phyloP scores from a whole-genome alignment of 30 jellyfish, hydroid and myxozoan species.

The Hydra vulgaris region DNA sequence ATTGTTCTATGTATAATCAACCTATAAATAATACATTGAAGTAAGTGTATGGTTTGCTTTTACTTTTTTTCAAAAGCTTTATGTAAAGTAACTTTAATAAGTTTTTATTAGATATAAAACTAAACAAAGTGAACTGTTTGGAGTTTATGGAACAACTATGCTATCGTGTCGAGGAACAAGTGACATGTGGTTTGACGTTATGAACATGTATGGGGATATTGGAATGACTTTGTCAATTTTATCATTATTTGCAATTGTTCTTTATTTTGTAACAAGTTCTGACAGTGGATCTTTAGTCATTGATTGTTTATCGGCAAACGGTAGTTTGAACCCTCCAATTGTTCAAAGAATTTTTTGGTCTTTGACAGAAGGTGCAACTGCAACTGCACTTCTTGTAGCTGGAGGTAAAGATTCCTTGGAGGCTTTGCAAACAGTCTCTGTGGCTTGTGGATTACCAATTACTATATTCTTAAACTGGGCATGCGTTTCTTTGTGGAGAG shows the following conservation, averaged over 20 bases:
- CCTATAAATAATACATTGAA: neutral
- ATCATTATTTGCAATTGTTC: conserved; percentile 60
- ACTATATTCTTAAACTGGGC: conserved; percentile 60
- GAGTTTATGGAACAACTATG: conserved; percentile 16
- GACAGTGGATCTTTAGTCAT: conserved; percentile 86
- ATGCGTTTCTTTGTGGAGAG: conserved; percentile 88
- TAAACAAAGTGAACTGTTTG: conserved; percentile 4
- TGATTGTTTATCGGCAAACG: conserved; percentile 82
- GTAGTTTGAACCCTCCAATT: conserved; percentile 73
- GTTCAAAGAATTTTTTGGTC: conserved; percentile 90
- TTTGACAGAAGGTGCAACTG: conserved; percentile 82
- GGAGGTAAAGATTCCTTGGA: conserved; percentile 60
- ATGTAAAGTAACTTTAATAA: too few species aligned
- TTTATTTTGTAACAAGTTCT: conserved; percentile 76
- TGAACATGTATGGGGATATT: conserved; percentile 58
- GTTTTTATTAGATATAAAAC: neutral
- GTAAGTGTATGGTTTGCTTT: neutral
- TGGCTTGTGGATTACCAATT: conserved; percentile 69
- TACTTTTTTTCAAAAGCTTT: too few species aligned
- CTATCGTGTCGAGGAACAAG: conserved; percentile 59
- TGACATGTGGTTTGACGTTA: conserved; percentile 74
- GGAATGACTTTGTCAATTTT: conserved; percentile 56
- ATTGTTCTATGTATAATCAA: conserved; percentile 33
- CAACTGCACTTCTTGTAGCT: conserved; percentile 69
- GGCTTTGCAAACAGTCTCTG: conserved; percentile 77